These are phyloP conservation scores for Drosophila obscura DNA, from an alignment of 1,140 invertebrate species.

Conservation along the genomic window DNA sequence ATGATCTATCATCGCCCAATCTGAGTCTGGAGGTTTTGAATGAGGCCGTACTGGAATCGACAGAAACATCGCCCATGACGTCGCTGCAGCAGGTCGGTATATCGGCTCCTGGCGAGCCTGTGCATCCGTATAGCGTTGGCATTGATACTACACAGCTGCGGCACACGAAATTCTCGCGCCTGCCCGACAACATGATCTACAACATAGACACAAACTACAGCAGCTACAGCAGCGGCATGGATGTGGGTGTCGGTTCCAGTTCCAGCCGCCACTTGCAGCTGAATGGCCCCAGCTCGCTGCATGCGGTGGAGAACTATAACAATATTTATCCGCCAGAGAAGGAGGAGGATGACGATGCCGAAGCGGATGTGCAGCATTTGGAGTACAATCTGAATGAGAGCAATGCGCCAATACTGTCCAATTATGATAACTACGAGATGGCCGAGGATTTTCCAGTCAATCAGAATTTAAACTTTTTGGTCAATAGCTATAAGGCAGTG, in stretches of 20 bases:
- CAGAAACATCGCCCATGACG: slow-evolving; percentile 54
- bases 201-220: slow-evolving; percentile 42
- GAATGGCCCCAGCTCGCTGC: slow-evolving; percentile 68
- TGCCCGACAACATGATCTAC: slow-evolving; percentile 32
- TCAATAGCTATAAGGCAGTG: slow-evolving; percentile 46
- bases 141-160: slow-evolving; percentile 28
- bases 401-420: slow-evolving; percentile 76
- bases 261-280: slow-evolving; percentile 40
- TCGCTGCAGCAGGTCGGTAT: slow-evolving; percentile 28
- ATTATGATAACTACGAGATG: slow-evolving; percentile 80
- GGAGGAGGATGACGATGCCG: slow-evolving; percentile 18
- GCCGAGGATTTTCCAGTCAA: slow-evolving; percentile 83
- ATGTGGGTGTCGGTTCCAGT: slow-evolving; percentile 36
- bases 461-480: slow-evolving; percentile 62
- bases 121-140: slow-evolving; percentile 21
- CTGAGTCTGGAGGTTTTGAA: slow-evolving; percentile 77
- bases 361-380: slow-evolving; percentile 45
- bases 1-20: slow-evolving; percentile 72
- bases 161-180: slow-evolving; percentile 41
- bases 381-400: slow-evolving; percentile 77
- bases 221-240: slow-evolving; percentile 50
- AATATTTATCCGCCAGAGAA: slow-evolving; percentile 61
- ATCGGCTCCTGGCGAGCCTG: not conserved
- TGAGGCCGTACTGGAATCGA: slow-evolving; percentile 59
- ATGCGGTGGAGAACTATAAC: slow-evolving; percentile 60